Evolutionary conservation across 1,140 invertebrate genomes (phyloP).

Genomic region (Listronotus oregonensis): DNA sequence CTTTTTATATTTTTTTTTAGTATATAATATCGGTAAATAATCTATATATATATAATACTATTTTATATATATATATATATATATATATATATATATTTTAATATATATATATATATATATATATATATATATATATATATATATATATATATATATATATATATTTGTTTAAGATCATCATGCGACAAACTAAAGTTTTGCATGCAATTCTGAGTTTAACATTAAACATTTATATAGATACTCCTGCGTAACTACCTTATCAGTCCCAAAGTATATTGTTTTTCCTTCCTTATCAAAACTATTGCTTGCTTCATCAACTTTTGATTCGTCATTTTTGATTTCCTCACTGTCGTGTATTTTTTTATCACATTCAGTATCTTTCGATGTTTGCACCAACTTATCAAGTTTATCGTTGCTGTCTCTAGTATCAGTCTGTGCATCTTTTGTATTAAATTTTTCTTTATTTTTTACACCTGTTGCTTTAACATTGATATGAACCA

Average conservation of each 20-base stretch:
- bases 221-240: no score
- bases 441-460: constrained; percentile 1
- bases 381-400: constrained; percentile 8
- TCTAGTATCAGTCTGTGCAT: constrained; percentile 16
- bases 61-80: no score
- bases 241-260: background rate
- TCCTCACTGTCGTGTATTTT: constrained; percentile 4
- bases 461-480: constrained; percentile 23
- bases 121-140: no score
- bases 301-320: background rate
- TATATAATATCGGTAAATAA: no score
- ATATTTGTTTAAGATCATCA: no score
- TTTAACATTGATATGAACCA: constrained; percentile 34
- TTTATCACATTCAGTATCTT: constrained; percentile 1
- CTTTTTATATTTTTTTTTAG: no score
- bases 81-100: no score
- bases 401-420: background rate
- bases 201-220: no score
- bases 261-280: background rate
- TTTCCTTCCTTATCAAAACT: background rate
- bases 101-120: no score
- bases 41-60: no score
- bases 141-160: no score
- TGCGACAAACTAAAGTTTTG: no score
- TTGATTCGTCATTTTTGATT: background rate